Percentiles rank a stretch among this genome's conserved stretches.
Evolutionary conservation across 30 jellyfish, hydroid and myxozoan genomes (phyloP).

Genomic region (Hydractinia symbiolongicarpus): DNA sequence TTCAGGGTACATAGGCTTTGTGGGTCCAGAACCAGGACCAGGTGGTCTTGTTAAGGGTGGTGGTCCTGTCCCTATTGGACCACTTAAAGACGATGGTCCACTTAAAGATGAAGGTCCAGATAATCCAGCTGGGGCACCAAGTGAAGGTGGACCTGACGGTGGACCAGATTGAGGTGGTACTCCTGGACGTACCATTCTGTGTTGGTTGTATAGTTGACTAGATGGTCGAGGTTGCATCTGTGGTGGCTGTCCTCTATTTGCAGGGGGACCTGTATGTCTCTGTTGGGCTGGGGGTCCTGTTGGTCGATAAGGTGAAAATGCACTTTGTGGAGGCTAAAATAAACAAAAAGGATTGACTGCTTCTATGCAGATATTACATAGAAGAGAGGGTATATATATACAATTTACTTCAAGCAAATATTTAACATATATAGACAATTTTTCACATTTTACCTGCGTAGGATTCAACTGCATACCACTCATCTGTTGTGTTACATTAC

Average conservation of each 20-base stretch:
- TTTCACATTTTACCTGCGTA: conserved; percentile 4
- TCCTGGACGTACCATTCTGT: not conserved
- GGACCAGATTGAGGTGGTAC: not conserved
- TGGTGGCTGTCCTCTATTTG: conserved; percentile 30
- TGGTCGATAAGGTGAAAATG: conserved; percentile 6
- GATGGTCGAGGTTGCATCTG: not conserved
- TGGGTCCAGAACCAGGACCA: conserved; percentile 12
- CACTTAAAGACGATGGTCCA: not conserved
- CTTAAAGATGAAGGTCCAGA: conserved; percentile 13
- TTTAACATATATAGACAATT: not conserved
- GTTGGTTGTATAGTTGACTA: not conserved
- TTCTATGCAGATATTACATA: not conserved
- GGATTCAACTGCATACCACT: conserved; percentile 27
- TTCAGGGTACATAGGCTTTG: not conserved
- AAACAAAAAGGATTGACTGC: not conserved
- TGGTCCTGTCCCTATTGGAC: not conserved
- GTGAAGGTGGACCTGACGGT: conserved; percentile 30
- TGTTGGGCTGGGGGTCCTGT: conserved; percentile 7
- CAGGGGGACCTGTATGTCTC: conserved; percentile 26
- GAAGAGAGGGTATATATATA: not conserved
- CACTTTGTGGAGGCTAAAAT: not conserved
- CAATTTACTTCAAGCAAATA: not conserved
- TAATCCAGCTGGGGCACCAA: conserved; percentile 1
- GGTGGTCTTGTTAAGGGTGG: conserved; percentile 26
- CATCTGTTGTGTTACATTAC: conserved; percentile 26